Base-by-base conservation (phyloP, 2,113 vertebrate species). In the Carlito syrichta region DNA sequence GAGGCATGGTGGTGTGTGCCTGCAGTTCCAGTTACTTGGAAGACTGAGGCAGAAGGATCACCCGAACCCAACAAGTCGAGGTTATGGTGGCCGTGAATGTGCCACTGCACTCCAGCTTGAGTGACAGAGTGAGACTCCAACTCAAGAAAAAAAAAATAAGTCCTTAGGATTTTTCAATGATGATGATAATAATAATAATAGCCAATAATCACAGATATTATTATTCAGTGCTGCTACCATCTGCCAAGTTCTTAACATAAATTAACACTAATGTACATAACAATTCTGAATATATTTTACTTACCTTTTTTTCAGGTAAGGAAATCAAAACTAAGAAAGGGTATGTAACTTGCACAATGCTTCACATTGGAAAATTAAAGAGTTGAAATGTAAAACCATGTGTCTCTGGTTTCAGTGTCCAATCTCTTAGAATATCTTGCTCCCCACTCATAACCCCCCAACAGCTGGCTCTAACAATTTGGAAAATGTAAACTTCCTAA, bases 241-340 rank as follows among this genome's bases (percentile, higher is more conserved):
- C 58, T 92, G 45, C 52, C 19, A 86, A 83, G 83, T 91, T 82
- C 48, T 96, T 93, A 87, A 79, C 27, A 92, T 90, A 93, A 89
- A 83, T n/a, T 77, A 89, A 63, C 3, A 68, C 20, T 89, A 60
- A 69, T 76, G 14, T 43, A 94, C 63, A 63, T 11, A 84, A 73
- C 5, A 62, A 69, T n/a, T n/a, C n/a, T n/a, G n/a, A n/a, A n/a
- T n/a, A n/a, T n/a, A n/a, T n/a, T n/a, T n/a, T n/a, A n/a, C n/a
- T n/a, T n/a, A n/a, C n/a, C n/a, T n/a, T 66, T 60, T 91, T 83
- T 79, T 1, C 10, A 77, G 17, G 27, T 94, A 56, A 89, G 9
- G 62, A 94, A 93, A 58, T 74, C n/a, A 63, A 93, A 81, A 20
- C 1, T 52, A 63, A 82, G 48, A 38, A 89, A 79, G 9, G 6